phyloP scores from a whole-genome alignment of 2,113 vertebrate genomes.

The Enhydra lutris region DNA sequence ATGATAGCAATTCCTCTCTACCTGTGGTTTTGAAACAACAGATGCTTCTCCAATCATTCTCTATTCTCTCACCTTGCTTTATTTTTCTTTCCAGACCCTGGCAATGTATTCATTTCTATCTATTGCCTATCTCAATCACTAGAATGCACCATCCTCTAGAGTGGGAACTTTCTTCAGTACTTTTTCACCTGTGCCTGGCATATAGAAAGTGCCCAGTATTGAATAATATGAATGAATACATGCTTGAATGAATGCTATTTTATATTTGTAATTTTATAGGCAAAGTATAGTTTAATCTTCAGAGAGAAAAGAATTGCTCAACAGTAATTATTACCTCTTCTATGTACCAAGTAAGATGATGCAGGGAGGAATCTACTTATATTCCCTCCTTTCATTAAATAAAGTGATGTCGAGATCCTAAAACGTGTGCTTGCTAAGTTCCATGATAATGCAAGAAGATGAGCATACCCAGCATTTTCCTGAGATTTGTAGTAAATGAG shows the following conservation, averaged over 20 bases:
- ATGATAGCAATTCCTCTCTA: not conserved
- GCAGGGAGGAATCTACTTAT: not conserved
- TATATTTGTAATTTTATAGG: conserved; percentile 1
- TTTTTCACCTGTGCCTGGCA: not conserved
- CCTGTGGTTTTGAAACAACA: not conserved
- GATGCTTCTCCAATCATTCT: not conserved
- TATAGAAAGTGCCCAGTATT: not conserved
- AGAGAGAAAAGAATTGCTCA: conserved; percentile 8
- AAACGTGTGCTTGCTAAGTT: not conserved
- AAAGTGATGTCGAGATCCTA: not conserved
- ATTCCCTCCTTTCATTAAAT: conserved; percentile 25
- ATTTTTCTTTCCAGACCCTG: not conserved
- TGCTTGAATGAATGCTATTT: not conserved
- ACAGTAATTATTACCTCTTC: not conserved
- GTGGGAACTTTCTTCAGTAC: not conserved
- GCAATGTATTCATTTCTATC: not conserved
- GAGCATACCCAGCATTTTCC: not conserved
- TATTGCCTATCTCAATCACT: not conserved
- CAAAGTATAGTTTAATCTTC: conserved; percentile 28
- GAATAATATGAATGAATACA: not conserved
- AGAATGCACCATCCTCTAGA: not conserved
- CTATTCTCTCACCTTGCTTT: not conserved
- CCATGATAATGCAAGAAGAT: not conserved
- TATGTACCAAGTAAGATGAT: not conserved
- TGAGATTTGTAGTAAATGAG: not conserved